Percentiles rank a stretch among this genome's conserved stretches.
phyloP scores from a whole-genome alignment of 2,888 invertebrate genomes.

The Apotomis turbidana region DNA sequence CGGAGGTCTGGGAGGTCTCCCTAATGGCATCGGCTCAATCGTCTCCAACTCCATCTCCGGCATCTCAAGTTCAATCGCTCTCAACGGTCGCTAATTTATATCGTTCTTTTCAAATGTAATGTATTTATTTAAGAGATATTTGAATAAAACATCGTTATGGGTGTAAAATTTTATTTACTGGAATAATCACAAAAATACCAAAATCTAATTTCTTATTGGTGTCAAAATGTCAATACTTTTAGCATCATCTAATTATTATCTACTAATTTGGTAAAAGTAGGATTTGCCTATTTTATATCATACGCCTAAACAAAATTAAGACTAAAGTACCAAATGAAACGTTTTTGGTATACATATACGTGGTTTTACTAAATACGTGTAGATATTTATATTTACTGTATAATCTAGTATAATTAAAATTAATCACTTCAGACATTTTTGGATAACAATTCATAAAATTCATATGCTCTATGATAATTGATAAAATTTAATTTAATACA shows the following conservation, averaged over 20 bases:
- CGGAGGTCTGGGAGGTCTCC: slow-evolving; percentile 42
- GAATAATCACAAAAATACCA: slow-evolving; percentile 9
- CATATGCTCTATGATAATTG: no score
- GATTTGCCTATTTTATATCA: no score
- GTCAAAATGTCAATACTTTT: background rate
- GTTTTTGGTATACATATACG: no score
- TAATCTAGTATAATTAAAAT: no score
- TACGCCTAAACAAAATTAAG: no score
- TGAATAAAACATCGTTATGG: slow-evolving; percentile 40
- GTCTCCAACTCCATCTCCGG: slow-evolving; percentile 37
- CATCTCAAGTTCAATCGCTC: slow-evolving; percentile 35
- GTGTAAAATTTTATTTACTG: slow-evolving; percentile 33
- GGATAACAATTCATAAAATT: no score
- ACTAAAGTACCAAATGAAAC: no score
- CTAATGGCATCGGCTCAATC: slow-evolving; percentile 42
- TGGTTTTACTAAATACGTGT: no score
- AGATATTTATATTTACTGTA: no score
- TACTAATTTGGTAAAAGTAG: no score
- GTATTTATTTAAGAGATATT: slow-evolving; percentile 37
- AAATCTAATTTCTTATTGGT: background rate
- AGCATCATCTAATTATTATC: background rate
- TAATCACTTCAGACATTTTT: no score
- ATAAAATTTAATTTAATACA: no score
- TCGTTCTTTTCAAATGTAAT: slow-evolving; percentile 7
- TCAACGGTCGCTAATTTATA: slow-evolving; percentile 38